Evolutionary conservation across 2,113 vertebrate species (phyloP).

Genomic region (Merops nubicus): DNA sequence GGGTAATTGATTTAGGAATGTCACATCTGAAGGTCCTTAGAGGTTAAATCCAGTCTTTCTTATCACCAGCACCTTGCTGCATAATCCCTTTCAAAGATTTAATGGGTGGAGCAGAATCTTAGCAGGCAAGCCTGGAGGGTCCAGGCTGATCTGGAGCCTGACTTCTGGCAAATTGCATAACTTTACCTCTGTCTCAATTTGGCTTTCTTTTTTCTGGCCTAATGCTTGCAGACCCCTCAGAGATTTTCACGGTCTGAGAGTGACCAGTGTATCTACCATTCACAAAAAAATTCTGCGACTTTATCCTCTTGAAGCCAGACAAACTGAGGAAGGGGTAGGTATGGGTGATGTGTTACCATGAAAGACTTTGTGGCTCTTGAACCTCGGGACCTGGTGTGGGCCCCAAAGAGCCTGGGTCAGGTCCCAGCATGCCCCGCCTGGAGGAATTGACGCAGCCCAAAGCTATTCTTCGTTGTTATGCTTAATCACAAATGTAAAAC

Average conservation of each 20-base stretch:
- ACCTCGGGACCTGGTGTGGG: not conserved
- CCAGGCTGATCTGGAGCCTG: not conserved
- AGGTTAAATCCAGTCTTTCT: slow-evolving; percentile 10
- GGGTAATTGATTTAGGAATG: not conserved
- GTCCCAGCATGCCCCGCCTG: not conserved
- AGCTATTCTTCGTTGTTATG: not conserved
- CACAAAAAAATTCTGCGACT: not conserved
- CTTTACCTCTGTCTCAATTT: not conserved
- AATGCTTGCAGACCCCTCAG: rapidly evolving
- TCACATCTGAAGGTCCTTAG: not conserved
- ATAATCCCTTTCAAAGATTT: slow-evolving; percentile 41
- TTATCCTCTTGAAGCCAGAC: not conserved
- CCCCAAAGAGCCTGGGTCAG: not conserved
- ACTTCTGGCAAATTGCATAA: not conserved
- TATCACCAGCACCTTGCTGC: slow-evolving; percentile 6
- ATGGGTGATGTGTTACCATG: not conserved
- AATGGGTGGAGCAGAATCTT: slow-evolving; percentile 10
- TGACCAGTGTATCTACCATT: not conserved
- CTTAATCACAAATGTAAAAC: rapidly evolving
- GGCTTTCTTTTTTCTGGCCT: not conserved
- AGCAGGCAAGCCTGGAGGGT: not conserved
- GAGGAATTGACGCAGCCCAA: not conserved
- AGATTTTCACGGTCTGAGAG: not conserved
- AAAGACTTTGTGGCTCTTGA: not conserved
- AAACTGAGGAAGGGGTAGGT: not conserved